Evolutionary conservation across 23 tunicate species (phyloP), one percentile per base, ranked within the genome.

Genomic region (Aplidium turbinatum): DNA sequence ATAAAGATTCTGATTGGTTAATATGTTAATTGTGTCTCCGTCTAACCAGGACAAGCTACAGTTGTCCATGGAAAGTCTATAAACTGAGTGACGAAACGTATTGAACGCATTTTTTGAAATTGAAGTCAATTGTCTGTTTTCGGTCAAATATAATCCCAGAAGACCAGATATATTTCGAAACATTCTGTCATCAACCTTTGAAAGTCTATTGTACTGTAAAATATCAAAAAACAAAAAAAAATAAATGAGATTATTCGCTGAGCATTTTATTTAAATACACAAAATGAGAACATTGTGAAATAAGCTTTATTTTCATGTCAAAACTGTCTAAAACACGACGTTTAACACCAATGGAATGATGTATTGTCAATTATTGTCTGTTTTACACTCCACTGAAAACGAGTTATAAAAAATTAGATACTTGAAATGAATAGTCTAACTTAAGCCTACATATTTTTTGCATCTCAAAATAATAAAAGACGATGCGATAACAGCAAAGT

Each of bases 11-110:
- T 58, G 2, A 38, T 80, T 52, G 40, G 35, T 31, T 29, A 87
- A 39, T 24, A 26, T 36, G 28, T 34, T 70, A n/a, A 89, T 30
- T 1, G 61, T 35, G 35, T 58, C 58, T 27, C 72, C 65, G 32
- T 70, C 75, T 30, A 82, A 40, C 19, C 54, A 28, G 4, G 72
- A 35, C 9, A 86, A 38, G 20, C 23, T 54, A 35, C 80, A 61
- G 34, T 73, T 40, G 75, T 86, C 74, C 11, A 86, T 48, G 30
- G 70, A 78, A 35, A 86, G 39, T 30, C 90, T 42, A 25, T 31
- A 55, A 2, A 84, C 33, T 18, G 82, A 36, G 38, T 52, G 23
- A n/a, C 52, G 57, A 3, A 65, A 78, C 21, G 55, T 28, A 1
- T 35, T 16, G 40, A 84, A 68, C 0, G 90, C 78, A 32, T 67